Evolutionary conservation across 2,888 invertebrate species (phyloP), one percentile per base, ranked within the genome.

Genomic region (Dugesia japonica): DNA sequence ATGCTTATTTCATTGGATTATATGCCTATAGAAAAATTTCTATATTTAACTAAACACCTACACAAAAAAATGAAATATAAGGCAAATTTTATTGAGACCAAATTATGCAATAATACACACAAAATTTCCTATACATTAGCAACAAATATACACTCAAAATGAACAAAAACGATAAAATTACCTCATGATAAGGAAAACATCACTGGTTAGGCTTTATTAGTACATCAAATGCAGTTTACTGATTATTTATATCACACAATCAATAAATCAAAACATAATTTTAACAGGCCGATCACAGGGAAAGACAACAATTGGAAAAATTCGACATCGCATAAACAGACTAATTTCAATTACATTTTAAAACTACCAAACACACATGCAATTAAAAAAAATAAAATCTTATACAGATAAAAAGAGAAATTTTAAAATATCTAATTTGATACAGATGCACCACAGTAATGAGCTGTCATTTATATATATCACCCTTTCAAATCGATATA

Each of bases 31-130:
- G 31, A 31, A 31, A 31, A 7, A 7, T 7, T 31, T 31, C 13
- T n/a, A 7, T 31, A 7, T 31, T 13, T 31, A 31, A 31, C 13
- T 7, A 31, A 7, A 56, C 56, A 56, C 56, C 56, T 56, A 56
- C 56, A 56, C 56, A n/a, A 23, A 56, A 13, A 56, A 23, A 56
- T 20, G 56, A 56, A 56, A 4, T 1, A 56, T 56, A 56, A 56
- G 56, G 56, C 56, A 56, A 56, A 56, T 56, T 56, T 56, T 56
- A 56, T 56, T 56, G 56, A 56, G 56, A 56, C 56, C 56, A 56
- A 56, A 56, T 56, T 13, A 56, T 56, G 56, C 56, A 56, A 56
- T 56, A 9, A 56, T 56, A 56, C 56, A 56, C 56, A 56, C 56
- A 56, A 56, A n/a, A 20, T 56, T 56, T 56, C 56, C 56, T 56